Evolutionary conservation across 2,113 vertebrate species (phyloP).

Genomic region (Vireo altiloquus): DNA sequence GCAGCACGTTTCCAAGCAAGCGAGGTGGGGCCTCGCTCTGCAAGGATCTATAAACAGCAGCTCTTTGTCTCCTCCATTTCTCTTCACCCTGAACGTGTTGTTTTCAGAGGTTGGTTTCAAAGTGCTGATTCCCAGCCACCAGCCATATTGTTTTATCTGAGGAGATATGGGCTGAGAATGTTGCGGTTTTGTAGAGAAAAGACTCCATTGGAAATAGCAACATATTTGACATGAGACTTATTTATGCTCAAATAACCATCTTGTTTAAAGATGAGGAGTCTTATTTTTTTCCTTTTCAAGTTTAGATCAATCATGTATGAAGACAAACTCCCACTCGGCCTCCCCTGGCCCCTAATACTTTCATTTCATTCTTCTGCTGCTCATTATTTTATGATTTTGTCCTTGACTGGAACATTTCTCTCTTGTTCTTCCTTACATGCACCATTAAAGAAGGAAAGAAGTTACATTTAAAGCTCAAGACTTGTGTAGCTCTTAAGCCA

Average conservation of each 20-base stretch:
- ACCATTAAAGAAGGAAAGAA: slow-evolving; percentile 16
- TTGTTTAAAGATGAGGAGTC: slow-evolving; percentile 22
- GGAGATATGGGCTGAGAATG: slow-evolving; percentile 31
- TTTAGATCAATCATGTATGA: slow-evolving; percentile 58
- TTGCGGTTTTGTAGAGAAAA: slow-evolving; percentile 35
- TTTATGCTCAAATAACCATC: slow-evolving; percentile 46
- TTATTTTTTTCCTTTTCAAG: neutral
- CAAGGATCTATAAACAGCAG: slow-evolving; percentile 31
- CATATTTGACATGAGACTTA: slow-evolving; percentile 29
- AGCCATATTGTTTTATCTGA: neutral
- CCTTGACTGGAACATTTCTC: slow-evolving; percentile 64
- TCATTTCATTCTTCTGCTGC: slow-evolving; percentile 38
- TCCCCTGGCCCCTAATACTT: slow-evolving; percentile 38
- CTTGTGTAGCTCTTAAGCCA: neutral
- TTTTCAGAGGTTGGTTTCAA: slow-evolving; percentile 33
- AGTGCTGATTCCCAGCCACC: slow-evolving; percentile 30
- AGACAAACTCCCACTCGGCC: slow-evolving; percentile 48
- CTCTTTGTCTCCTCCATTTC: slow-evolving; percentile 28
- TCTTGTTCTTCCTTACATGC: slow-evolving; percentile 44
- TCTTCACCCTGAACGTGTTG: neutral
- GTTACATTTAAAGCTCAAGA: neutral
- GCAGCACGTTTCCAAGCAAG: neutral
- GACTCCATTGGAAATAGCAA: slow-evolving; percentile 14
- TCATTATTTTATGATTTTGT: slow-evolving; percentile 59
- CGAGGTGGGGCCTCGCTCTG: neutral